Evolutionary conservation across 2,888 invertebrate species (phyloP).

Genomic region (Noctua pronuba): DNA sequence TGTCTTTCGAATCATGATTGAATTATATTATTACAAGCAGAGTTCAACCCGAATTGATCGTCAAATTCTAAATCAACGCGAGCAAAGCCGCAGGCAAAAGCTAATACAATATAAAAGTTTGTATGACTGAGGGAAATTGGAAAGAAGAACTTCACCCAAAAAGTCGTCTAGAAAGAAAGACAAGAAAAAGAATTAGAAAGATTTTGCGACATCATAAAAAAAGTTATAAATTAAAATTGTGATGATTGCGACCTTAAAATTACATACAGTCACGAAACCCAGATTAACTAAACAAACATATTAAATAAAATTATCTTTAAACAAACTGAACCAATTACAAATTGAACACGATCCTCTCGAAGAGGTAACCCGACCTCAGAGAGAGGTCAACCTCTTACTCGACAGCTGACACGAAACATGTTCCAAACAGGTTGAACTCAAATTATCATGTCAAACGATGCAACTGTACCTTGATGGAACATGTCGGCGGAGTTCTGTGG

Average conservation of each 20-base stretch:
- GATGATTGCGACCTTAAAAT: background rate
- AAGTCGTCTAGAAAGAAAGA: background rate
- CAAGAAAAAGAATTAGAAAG: background rate
- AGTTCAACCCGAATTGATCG: too few relatives aligned
- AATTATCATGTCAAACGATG: slow-evolving; percentile 59
- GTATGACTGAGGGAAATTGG: background rate
- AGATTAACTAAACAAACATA: background rate
- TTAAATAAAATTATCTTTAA: too few relatives aligned
- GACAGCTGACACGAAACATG: slow-evolving; percentile 45
- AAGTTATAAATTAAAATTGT: background rate
- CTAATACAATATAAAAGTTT: background rate
- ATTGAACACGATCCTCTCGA: slow-evolving; percentile 7
- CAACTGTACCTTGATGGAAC: slow-evolving; percentile 18
- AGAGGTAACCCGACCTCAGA: slow-evolving; percentile 47
- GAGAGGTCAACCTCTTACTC: slow-evolving; percentile 44
- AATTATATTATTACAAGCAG: too few relatives aligned
- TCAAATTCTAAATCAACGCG: too few relatives aligned
- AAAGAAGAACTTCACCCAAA: background rate
- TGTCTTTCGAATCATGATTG: too few relatives aligned
- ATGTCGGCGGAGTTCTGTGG: background rate
- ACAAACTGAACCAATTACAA: slow-evolving; percentile 20
- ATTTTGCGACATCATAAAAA: background rate
- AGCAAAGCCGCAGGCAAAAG: too few relatives aligned
- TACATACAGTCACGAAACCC: background rate
- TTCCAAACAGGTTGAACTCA: slow-evolving; percentile 46